A percentile compares a stretch with the other conserved stretches of the same genome.
phyloP scores from a whole-genome alignment of 1,140 invertebrate genomes.

The Papilio polytes region DNA sequence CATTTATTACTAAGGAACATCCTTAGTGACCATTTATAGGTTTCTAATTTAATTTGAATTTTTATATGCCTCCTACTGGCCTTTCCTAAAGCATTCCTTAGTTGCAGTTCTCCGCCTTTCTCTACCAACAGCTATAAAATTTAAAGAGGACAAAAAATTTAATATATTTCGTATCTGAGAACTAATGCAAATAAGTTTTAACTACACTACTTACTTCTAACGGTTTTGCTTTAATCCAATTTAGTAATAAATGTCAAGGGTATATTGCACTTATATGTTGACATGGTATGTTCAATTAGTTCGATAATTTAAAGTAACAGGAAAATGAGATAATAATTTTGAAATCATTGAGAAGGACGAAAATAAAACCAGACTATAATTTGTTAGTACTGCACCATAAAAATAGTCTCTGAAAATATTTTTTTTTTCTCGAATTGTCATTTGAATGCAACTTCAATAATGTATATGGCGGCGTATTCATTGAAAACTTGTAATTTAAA shows the following conservation, averaged over 20 bases:
- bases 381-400: not conserved
- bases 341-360: not conserved
- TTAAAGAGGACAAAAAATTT: not conserved
- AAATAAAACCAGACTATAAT: not conserved
- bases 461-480: not conserved
- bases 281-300: not conserved
- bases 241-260: not conserved
- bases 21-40: too few relatives aligned
- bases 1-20: too few relatives aligned
- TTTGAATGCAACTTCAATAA: not conserved
- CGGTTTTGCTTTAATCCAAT: not conserved
- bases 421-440: not conserved
- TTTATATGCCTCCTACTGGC: too few relatives aligned
- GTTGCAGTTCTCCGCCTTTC: too few relatives aligned
- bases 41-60: too few relatives aligned
- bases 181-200: not conserved
- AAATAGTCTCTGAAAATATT: too few relatives aligned
- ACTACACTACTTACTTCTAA: not conserved
- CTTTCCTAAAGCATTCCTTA: too few relatives aligned
- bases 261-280: not conserved
- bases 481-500: conserved; percentile 8
- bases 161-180: not conserved
- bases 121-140: too few relatives aligned
- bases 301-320: not conserved
- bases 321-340: not conserved